Evolutionary conservation across 2,888 invertebrate genomes (phyloP).

Genomic region (Lasiommata megera): DNA sequence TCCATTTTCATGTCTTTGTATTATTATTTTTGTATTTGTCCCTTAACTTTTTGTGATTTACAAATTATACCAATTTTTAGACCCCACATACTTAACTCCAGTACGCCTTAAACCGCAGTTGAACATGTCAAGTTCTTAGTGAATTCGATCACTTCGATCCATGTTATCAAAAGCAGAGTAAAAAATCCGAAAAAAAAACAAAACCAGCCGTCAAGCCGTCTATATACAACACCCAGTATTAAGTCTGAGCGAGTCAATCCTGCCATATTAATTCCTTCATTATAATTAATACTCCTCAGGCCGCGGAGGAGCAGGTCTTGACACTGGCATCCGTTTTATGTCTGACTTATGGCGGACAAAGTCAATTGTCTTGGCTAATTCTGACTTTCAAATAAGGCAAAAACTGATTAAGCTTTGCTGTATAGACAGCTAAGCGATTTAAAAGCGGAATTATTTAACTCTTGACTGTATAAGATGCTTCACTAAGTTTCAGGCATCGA

Average conservation of each 20-base stretch:
- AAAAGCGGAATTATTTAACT: neutral
- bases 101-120: too few relatives aligned
- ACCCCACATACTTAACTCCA: too few relatives aligned
- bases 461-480: too few relatives aligned
- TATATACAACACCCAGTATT: slow-evolving; percentile 13
- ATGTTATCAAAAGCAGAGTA: neutral
- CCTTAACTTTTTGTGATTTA: too few relatives aligned
- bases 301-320: slow-evolving; percentile 54
- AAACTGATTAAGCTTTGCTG: slow-evolving; percentile 23
- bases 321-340: slow-evolving; percentile 72
- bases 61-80: too few relatives aligned
- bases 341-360: slow-evolving; percentile 66
- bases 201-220: slow-evolving; percentile 9
- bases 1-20: too few relatives aligned
- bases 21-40: too few relatives aligned
- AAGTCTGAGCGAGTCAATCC: slow-evolving; percentile 24
- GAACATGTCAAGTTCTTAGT: too few relatives aligned
- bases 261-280: slow-evolving; percentile 46
- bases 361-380: slow-evolving; percentile 75
- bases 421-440: slow-evolving; percentile 19
- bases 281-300: slow-evolving; percentile 60
- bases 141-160: too few relatives aligned
- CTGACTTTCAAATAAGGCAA: slow-evolving; percentile 55
- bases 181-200: neutral
- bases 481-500: too few relatives aligned